A percentile compares a stretch with the other conserved stretches of the same genome.
These are phyloP conservation scores for Anolis apletophallus DNA, from an alignment of 2,797 vertebrate species.

Conservation along the genomic window DNA sequence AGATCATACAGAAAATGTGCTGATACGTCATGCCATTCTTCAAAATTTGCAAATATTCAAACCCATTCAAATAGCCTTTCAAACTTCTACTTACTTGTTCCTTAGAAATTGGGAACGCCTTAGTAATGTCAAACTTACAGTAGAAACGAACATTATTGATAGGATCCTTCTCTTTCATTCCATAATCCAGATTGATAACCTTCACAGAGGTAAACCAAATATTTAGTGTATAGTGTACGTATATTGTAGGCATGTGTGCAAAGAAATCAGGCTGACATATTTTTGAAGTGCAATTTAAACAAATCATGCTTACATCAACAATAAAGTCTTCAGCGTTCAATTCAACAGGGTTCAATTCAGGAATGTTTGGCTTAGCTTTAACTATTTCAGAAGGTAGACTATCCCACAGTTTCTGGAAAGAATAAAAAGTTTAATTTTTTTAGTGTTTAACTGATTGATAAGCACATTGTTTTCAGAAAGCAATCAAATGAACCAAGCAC, in stretches of 20 bases:
- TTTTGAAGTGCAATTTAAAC: constrained; percentile 8
- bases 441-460: not conserved
- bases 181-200: constrained; percentile 93
- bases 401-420: constrained; percentile 65
- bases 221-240: not conserved
- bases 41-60: not conserved
- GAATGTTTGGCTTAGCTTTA: constrained; percentile 70
- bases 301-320: constrained; percentile 81
- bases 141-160: constrained; percentile 92
- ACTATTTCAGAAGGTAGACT: constrained; percentile 76
- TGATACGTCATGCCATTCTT: not conserved
- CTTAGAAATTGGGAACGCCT: constrained; percentile 86
- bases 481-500: not conserved
- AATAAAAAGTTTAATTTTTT: constrained; percentile 7
- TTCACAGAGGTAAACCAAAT: constrained; percentile 62
- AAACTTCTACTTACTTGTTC: constrained; percentile 84
- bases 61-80: not conserved
- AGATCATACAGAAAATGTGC: rapidly evolving
- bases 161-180: constrained; percentile 94
- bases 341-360: constrained; percentile 73
- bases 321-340: constrained; percentile 88
- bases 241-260: not conserved
- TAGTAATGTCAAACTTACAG: constrained; percentile 84
- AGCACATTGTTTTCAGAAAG: not conserved
- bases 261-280: not conserved